A percentile compares a stretch with the other conserved stretches of the same genome.
Conservation (phyloP, 2,888 invertebrate genomes). For the Heteromurus nitidus region DNA sequence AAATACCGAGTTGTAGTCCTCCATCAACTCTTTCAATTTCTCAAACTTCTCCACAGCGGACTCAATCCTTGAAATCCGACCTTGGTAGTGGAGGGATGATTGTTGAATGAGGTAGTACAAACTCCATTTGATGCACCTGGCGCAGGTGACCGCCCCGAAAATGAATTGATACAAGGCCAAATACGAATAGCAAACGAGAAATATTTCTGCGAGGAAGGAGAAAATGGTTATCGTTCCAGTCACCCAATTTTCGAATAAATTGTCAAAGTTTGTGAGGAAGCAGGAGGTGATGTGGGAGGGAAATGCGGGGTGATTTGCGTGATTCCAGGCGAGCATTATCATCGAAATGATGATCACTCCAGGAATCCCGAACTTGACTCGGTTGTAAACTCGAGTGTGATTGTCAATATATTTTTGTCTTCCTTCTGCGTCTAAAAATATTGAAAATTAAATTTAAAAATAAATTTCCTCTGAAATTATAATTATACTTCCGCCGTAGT, state of each 20-base stretch:
- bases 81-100: neutral
- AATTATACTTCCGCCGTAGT: neutral
- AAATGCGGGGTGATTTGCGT: conserved; percentile 27
- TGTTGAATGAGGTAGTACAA: too few species aligned
- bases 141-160: neutral
- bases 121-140: conserved; percentile 10
- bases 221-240: neutral
- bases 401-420: neutral
- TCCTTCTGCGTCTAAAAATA: neutral
- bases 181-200: neutral
- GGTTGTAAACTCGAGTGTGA: neutral
- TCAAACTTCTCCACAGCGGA: conserved; percentile 12
- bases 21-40: neutral
- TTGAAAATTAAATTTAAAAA: neutral
- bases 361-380: neutral
- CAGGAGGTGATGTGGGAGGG: conserved; percentile 12
- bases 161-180: conserved; percentile 27
- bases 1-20: conserved; percentile 4
- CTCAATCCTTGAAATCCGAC: neutral
- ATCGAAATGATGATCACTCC: neutral
- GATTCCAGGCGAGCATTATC: neutral
- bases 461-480: too few species aligned
- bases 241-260: too few species aligned
- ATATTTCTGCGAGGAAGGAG: neutral
- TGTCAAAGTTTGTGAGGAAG: too few species aligned